A percentile compares a stretch with the other conserved stretches of the same genome.
phyloP scores from a whole-genome alignment of 2,113 vertebrate genomes.

The Myrmecophaga tridactyla region DNA sequence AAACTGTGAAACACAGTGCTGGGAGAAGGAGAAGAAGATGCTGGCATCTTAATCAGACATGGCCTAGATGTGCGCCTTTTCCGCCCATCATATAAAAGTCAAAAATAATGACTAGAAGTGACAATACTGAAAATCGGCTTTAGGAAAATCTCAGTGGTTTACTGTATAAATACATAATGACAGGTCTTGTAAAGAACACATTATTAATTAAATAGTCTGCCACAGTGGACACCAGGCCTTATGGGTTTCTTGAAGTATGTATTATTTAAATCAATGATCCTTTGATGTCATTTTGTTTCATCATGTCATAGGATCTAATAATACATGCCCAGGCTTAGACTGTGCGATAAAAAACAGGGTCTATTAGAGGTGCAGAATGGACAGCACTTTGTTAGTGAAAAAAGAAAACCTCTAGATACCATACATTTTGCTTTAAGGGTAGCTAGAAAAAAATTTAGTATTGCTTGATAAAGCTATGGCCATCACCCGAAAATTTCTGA shows the following conservation, averaged over 20 bases:
- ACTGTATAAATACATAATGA: conserved; percentile 63
- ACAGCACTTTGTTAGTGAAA: not conserved
- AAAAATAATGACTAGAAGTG: conserved; percentile 10
- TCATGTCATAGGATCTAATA: conserved; percentile 12
- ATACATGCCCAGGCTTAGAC: not conserved
- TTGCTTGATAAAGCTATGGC: not conserved
- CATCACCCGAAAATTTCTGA: not conserved
- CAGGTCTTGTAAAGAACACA: conserved; percentile 63
- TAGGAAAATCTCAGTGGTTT: not conserved
- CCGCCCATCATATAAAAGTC: not conserved
- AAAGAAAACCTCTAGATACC: not conserved
- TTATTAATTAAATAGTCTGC: conserved; percentile 62
- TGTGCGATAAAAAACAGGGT: not conserved
- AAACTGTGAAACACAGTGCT: not conserved
- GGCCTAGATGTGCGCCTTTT: not conserved
- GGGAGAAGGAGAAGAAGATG: not conserved
- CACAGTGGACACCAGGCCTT: not conserved
- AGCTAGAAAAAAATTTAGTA: conserved; percentile 14
- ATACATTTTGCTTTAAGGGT: not conserved
- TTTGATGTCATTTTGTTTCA: conserved; percentile 53
- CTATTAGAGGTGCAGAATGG: not conserved
- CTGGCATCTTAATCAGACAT: not conserved
- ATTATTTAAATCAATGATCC: conserved; percentile 52
- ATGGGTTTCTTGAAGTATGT: conserved; percentile 47
- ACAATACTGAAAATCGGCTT: not conserved